These are phyloP conservation scores for Drosophila truncata DNA, from an alignment of 1,140 invertebrate genomes.

Conservation along the genomic window DNA sequence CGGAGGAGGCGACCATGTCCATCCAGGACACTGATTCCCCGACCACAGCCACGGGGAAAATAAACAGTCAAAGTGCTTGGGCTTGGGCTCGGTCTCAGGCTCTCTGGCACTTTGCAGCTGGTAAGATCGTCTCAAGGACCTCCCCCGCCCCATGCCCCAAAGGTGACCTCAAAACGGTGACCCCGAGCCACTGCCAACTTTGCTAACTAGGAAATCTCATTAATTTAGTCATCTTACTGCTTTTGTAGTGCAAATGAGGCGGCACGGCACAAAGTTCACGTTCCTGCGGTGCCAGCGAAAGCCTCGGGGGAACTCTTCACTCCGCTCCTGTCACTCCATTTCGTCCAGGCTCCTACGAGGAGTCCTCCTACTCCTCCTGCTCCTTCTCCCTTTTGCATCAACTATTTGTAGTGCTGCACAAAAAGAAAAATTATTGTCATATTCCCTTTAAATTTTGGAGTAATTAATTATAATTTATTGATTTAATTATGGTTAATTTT, in stretches of 20 bases:
- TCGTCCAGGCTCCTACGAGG: background rate
- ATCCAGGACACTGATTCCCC: conserved; percentile 9
- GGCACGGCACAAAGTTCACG: conserved; percentile 75
- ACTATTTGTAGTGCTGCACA: conserved; percentile 17
- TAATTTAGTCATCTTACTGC: conserved; percentile 68
- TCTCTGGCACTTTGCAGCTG: conserved; percentile 36
- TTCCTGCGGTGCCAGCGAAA: conserved; percentile 50
- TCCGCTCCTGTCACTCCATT: conserved; percentile 32
- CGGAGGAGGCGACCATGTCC: background rate
- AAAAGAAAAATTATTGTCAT: background rate
- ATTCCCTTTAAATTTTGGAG: background rate
- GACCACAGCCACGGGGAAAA: conserved; percentile 18
- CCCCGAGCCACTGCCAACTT: conserved; percentile 37
- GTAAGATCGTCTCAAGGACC: conserved; percentile 40
- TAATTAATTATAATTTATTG: background rate
- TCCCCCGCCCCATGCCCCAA: background rate
- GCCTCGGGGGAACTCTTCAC: conserved; percentile 56
- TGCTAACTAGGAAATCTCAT: conserved; percentile 65
- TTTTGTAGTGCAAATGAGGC: conserved; percentile 65
- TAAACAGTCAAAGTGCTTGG: conserved; percentile 32
- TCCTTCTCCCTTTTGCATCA: background rate
- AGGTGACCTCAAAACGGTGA: conserved; percentile 45
- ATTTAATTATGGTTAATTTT: conserved; percentile 6
- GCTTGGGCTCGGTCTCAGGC: no score
- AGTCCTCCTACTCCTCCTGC: no score